These are phyloP conservation scores for Epistrophella euchroma DNA, from an alignment of 2,888 invertebrate genomes.

Conservation along the genomic window DNA sequence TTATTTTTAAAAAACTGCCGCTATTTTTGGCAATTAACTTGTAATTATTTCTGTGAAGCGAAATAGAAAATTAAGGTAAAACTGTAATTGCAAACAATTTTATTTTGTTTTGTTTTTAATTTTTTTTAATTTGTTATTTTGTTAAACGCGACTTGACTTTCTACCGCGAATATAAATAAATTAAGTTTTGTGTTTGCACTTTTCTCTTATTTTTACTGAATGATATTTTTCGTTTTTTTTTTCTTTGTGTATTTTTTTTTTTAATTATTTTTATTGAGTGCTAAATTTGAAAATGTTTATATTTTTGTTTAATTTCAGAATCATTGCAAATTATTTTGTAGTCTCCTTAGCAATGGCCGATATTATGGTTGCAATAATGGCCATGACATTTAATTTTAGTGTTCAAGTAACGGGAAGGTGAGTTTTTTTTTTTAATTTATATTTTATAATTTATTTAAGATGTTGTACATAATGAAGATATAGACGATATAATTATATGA, in stretches of 20 bases:
- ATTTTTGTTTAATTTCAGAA: constrained; percentile 84
- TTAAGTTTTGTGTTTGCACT: constrained; percentile 17
- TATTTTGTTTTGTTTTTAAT: not conserved
- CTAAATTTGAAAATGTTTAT: constrained; percentile 29
- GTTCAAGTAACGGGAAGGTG: constrained; percentile 93
- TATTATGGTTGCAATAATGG: constrained; percentile 96
- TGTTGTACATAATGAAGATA: no score
- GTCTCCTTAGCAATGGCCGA: constrained; percentile 98
- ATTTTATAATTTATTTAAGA: not conserved
- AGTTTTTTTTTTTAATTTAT: constrained; percentile 86
- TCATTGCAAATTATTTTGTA: constrained; percentile 98
- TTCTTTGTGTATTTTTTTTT: no score
- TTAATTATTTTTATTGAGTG: constrained; percentile 20
- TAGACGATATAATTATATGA: no score
- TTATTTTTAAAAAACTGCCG: constrained; percentile 93
- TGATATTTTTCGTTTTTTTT: not conserved
- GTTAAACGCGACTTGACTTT: constrained; percentile 6
- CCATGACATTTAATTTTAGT: constrained; percentile 97
- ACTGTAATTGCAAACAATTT: not conserved
- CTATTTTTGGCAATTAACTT: constrained; percentile 94
- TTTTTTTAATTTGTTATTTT: not conserved
- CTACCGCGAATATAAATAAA: not conserved
- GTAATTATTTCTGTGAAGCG: constrained; percentile 95
- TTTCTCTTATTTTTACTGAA: not conserved
- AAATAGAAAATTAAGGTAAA: constrained; percentile 86